Percentiles rank a stretch among this genome's conserved stretches.
These are phyloP conservation scores for Tyrophagus putrescentiae DNA, from an alignment of 1,140 invertebrate species.

Conservation along the genomic window DNA sequence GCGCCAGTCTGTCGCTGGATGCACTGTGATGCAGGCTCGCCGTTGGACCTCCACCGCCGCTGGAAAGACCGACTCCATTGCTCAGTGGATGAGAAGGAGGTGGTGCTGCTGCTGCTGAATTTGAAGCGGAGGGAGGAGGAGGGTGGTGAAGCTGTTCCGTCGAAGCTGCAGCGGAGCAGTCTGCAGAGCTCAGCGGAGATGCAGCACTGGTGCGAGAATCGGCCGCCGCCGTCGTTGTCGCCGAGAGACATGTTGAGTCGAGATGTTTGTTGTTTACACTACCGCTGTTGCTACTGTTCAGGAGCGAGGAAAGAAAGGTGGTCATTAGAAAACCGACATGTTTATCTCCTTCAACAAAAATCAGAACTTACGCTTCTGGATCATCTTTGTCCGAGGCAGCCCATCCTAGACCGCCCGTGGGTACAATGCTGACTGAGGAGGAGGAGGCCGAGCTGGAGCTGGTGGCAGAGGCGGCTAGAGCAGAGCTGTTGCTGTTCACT, in stretches of 20 bases:
- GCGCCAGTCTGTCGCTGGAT: not conserved
- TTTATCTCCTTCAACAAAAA: too few relatives aligned
- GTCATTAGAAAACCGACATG: not conserved
- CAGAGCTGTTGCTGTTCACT: constrained; percentile 2
- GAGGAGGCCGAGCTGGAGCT: not conserved
- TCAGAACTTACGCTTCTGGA: constrained; percentile 16
- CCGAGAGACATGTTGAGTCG: constrained; percentile 7
- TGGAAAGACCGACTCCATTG: too few relatives aligned
- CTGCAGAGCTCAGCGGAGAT: too few relatives aligned
- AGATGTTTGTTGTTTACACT: not conserved
- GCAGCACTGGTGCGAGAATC: too few relatives aligned
- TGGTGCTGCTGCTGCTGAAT: too few relatives aligned
- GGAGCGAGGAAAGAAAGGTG: too few relatives aligned
- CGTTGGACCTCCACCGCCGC: not conserved
- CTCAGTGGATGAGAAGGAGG: too few relatives aligned
- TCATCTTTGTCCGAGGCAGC: constrained; percentile 36
- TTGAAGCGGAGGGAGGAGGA: too few relatives aligned
- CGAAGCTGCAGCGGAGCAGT: not conserved
- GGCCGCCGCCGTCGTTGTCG: not conserved
- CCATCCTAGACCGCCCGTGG: constrained; percentile 56
- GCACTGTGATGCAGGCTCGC: not conserved
- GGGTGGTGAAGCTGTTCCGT: not conserved
- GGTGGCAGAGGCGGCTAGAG: too few relatives aligned
- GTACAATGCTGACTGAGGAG: constrained; percentile 42
- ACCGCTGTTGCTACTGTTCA: too few relatives aligned